phyloP scores from a whole-genome alignment of 2,797 vertebrate genomes.

The Lithobates sylvaticus region DNA sequence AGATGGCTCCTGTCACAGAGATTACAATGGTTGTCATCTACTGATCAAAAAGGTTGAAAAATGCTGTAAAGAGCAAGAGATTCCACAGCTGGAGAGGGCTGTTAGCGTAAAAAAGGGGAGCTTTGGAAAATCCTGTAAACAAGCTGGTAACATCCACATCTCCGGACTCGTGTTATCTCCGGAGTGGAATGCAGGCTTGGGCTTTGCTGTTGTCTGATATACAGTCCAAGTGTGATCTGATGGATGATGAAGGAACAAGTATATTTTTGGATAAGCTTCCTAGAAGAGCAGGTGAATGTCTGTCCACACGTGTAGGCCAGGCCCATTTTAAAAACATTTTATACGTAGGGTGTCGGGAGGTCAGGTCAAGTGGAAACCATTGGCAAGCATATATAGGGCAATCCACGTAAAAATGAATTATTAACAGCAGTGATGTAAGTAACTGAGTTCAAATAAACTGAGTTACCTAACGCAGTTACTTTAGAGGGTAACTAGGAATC shows the following conservation, averaged over 20 bases:
- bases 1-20: conserved; percentile 77
- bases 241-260: background rate
- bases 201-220: background rate
- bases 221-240: background rate
- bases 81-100: conserved; percentile 65
- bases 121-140: conserved; percentile 47
- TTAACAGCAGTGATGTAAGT: too few relatives aligned
- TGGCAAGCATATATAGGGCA: too few relatives aligned
- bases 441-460: too few relatives aligned
- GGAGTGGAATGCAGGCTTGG: background rate
- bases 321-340: background rate
- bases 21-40: conserved; percentile 79
- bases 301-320: background rate
- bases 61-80: conserved; percentile 49
- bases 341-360: background rate
- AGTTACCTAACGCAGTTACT: too few relatives aligned
- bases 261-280: background rate
- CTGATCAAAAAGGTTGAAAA: conserved; percentile 72
- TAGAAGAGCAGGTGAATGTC: background rate
- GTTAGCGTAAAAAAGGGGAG: conserved; percentile 41
- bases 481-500: too few relatives aligned
- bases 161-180: background rate
- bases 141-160: conserved; percentile 28
- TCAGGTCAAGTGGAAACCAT: background rate
- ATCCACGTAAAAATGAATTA: too few relatives aligned